A percentile compares a stretch with the other conserved stretches of the same genome.
phyloP scores from a whole-genome alignment of 2,797 vertebrate species.

The Onychomys leucogaster region DNA sequence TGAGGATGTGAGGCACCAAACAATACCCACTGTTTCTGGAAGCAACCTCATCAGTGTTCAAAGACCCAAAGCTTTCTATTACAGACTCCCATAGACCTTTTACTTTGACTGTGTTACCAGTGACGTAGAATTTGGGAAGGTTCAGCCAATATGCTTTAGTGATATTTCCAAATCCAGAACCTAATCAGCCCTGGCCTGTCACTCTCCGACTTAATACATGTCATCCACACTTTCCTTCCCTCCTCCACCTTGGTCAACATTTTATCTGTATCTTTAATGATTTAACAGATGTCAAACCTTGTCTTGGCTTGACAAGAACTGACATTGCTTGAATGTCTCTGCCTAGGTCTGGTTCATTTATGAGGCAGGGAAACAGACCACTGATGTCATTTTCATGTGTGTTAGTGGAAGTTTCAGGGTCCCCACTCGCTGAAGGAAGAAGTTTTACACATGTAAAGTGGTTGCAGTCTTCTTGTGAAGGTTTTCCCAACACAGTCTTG shows the following conservation, averaged over 20 bases:
- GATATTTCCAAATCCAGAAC: conserved; percentile 61
- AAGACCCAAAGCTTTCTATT: conserved; percentile 52
- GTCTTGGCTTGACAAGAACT: conserved; percentile 70
- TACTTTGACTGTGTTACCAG: conserved; percentile 65
- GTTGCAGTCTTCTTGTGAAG: conserved; percentile 73
- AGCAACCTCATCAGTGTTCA: conserved; percentile 50
- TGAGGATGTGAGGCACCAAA: conserved; percentile 40
- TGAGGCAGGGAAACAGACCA: conserved; percentile 72
- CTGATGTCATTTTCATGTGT: conserved; percentile 80
- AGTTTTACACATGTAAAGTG: conserved; percentile 75
- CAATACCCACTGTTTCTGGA: conserved; percentile 31
- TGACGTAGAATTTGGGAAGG: conserved; percentile 49
- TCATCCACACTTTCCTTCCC: conserved; percentile 57
- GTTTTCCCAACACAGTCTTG: conserved; percentile 66
- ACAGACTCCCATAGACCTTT: conserved; percentile 64
- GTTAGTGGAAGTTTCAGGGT: conserved; percentile 75
- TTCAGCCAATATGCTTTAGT: conserved; percentile 53
- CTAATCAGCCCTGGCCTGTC: conserved; percentile 59
- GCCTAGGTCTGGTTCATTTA: conserved; percentile 73
- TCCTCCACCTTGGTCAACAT: conserved; percentile 59
- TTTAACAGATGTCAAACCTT: conserved; percentile 79
- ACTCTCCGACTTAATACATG: conserved; percentile 52
- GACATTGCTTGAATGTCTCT: conserved; percentile 66
- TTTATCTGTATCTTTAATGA: conserved; percentile 76
- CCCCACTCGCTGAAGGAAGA: conserved; percentile 53